Conservation (phyloP, 30 jellyfish, hydroid and myxozoan genomes). For the Catostylus mosaicus region DNA sequence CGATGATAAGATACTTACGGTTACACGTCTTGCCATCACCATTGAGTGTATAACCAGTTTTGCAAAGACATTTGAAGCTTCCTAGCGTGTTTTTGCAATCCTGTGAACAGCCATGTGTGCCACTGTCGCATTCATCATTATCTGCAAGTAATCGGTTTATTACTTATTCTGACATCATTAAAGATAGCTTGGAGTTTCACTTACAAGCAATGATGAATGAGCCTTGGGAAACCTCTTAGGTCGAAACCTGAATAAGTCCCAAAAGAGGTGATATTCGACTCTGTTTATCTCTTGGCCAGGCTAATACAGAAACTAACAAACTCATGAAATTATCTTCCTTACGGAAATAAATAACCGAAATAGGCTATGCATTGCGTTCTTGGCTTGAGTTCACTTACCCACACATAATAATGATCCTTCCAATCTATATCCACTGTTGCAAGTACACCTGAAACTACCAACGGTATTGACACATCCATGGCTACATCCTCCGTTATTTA, state of each 20-base stretch:
- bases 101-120: slow-evolving; percentile 75
- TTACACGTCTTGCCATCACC: slow-evolving; percentile 43
- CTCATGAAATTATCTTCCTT: too few relatives aligned
- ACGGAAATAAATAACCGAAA: too few relatives aligned
- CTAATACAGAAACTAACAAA: too few relatives aligned
- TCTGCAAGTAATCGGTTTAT: slow-evolving; percentile 25
- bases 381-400: slow-evolving; percentile 58
- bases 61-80: slow-evolving; percentile 70
- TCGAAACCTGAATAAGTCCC: too few relatives aligned
- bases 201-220: too few relatives aligned
- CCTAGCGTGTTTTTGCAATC: slow-evolving; percentile 85
- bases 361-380: too few relatives aligned
- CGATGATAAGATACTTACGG: slow-evolving; percentile 40
- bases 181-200: too few relatives aligned
- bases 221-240: too few relatives aligned
- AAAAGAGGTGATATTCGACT: too few relatives aligned
- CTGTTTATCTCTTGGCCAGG: too few relatives aligned
- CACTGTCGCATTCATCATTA: slow-evolving; percentile 71
- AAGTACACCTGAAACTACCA: slow-evolving; percentile 80
- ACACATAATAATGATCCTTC: slow-evolving; percentile 45
- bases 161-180: too few relatives aligned
- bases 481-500: slow-evolving; percentile 75
- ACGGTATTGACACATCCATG: slow-evolving; percentile 68
- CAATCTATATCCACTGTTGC: slow-evolving; percentile 63
- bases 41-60: slow-evolving; percentile 55